A percentile compares a stretch with the other conserved stretches of the same genome.
Evolutionary conservation across 2,797 vertebrate genomes (phyloP).

Genomic region (Brachyrhaphis roseni): DNA sequence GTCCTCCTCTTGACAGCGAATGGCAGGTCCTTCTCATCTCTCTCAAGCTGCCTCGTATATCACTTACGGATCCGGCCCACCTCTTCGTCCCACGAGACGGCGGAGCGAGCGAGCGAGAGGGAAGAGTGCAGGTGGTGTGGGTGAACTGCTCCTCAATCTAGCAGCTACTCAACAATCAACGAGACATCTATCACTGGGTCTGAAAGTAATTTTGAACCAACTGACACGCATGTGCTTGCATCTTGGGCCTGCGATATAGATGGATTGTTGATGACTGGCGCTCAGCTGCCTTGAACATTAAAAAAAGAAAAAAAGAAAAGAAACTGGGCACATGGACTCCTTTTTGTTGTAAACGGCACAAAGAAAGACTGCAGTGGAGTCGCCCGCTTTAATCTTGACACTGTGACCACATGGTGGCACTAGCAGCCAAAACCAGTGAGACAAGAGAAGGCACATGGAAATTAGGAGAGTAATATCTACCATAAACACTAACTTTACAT

Average conservation of each 20-base stretch:
- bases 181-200: constrained; percentile 57
- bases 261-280: constrained; percentile 42
- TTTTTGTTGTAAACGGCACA: constrained; percentile 25
- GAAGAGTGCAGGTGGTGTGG: constrained; percentile 41
- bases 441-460: constrained; percentile 33
- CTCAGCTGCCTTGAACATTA: constrained; percentile 31
- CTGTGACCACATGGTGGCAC: constrained; percentile 81
- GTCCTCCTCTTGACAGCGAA: constrained; percentile 62
- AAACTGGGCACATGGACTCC: constrained; percentile 7
- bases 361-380: constrained; percentile 38
- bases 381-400: constrained; percentile 25
- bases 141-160: constrained; percentile 64
- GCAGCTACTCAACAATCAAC: constrained; percentile 68
- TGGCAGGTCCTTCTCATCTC: constrained; percentile 77
- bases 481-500: constrained; percentile 36
- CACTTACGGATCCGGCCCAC: constrained; percentile 59
- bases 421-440: constrained; percentile 79
- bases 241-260: constrained; percentile 33
- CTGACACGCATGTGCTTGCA: constrained; percentile 45
- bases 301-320: constrained; percentile 27
- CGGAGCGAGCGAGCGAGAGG: constrained; percentile 41
- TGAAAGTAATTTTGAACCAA: constrained; percentile 61
- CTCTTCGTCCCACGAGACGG: constrained; percentile 52
- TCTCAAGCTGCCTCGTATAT: constrained; percentile 68
- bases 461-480: constrained; percentile 51